A percentile compares a stretch with the other conserved stretches of the same genome.
phyloP scores from a whole-genome alignment of 2,113 vertebrate genomes.

The Ceyx melanurus region DNA sequence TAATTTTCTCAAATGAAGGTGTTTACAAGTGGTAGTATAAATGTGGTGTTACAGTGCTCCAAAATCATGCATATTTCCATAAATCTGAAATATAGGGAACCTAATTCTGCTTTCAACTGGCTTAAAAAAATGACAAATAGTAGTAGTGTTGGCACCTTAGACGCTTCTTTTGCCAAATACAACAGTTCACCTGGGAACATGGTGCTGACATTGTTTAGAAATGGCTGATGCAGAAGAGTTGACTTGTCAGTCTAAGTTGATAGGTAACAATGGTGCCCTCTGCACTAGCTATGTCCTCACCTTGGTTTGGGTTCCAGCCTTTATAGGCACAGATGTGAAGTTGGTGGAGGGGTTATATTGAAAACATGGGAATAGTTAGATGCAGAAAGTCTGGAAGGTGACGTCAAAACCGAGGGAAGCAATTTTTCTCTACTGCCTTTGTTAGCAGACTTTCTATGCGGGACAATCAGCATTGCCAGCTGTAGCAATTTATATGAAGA shows the following conservation, averaged over 20 bases:
- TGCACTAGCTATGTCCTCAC: background rate
- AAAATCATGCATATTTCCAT: background rate
- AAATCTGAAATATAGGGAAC: background rate
- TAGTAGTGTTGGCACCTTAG: rapidly evolving
- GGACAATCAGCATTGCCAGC: background rate
- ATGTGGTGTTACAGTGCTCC: background rate
- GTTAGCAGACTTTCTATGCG: background rate
- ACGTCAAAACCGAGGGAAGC: background rate
- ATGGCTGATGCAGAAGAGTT: background rate
- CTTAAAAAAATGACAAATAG: background rate
- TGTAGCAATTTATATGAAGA: background rate
- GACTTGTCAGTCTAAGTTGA: background rate
- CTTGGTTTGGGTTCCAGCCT: background rate
- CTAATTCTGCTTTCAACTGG: background rate
- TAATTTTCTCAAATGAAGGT: background rate
- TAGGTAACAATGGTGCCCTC: background rate
- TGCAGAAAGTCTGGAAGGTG: background rate
- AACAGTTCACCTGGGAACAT: rapidly evolving
- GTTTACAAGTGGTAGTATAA: background rate
- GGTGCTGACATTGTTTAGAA: background rate
- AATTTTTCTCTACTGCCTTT: background rate
- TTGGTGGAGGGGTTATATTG: background rate
- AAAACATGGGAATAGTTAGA: rapidly evolving
- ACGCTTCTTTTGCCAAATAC: background rate
- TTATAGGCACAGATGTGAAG: rapidly evolving